These are phyloP conservation scores for Sebastes diaconus DNA, from an alignment of 2,797 vertebrate species.

Conservation along the genomic window DNA sequence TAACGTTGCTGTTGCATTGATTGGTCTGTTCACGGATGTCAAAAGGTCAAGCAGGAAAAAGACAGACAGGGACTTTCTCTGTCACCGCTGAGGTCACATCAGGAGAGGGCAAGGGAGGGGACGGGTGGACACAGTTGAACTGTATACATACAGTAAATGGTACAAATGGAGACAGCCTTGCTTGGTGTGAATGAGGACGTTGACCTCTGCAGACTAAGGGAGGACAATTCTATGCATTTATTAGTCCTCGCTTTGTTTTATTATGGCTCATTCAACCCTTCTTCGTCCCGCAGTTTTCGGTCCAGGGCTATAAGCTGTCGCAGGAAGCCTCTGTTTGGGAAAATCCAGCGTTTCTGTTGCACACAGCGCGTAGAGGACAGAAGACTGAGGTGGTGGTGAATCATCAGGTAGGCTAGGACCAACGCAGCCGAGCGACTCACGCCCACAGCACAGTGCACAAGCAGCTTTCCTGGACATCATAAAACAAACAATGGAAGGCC, in stretches of 20 bases:
- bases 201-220: neutral
- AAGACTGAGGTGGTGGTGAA: constrained; percentile 77
- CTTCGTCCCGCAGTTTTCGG: constrained; percentile 63
- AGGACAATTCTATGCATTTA: neutral
- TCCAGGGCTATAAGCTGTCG: constrained; percentile 86
- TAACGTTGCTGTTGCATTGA: constrained; percentile 58
- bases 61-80: neutral
- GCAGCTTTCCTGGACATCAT: constrained; percentile 74
- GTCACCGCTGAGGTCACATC: constrained; percentile 27
- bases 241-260: neutral
- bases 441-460: constrained; percentile 85
- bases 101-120: constrained; percentile 1
- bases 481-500: neutral
- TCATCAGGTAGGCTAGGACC: constrained; percentile 85
- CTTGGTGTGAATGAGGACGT: neutral
- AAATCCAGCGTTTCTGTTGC: constrained; percentile 88
- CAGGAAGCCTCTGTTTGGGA: constrained; percentile 91
- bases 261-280: neutral
- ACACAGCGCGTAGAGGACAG: constrained; percentile 72
- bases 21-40: constrained; percentile 42
- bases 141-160: constrained; percentile 15
- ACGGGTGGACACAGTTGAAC: neutral
- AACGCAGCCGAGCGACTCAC: constrained; percentile 83
- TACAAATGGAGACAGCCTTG: constrained; percentile 14
- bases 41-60: neutral